Evolutionary conservation across 1,140 invertebrate genomes (phyloP), one percentile per base, ranked within the genome.

Genomic region (Anoplolepis gracilipes): DNA sequence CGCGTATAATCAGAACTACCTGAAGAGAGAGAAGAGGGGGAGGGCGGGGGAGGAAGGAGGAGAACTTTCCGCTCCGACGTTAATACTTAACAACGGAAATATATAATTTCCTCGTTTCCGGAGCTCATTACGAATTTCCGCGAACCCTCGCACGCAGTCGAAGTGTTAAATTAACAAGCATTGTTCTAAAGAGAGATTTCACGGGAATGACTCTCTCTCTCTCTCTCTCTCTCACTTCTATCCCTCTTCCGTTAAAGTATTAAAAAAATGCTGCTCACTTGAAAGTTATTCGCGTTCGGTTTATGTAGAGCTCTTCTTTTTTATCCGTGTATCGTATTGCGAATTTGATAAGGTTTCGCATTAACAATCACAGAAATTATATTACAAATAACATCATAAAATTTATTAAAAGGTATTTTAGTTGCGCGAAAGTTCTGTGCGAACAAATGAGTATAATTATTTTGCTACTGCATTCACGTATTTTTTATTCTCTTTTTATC

Each of bases 111-210:
- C 55, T 73, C 28, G 87, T 53, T 70, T 73, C 53, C 61, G 75
- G 11, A 57, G 46, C 72, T 89, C 69, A 81, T 88, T 85, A 85
- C 33, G 69, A 81, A 75, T 89, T 85, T 85, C 73, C 36, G 7
- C 36, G 59, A 55, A 11, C 22, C 64, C 57, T 39, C 64, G 22
- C 13, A 49, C 13, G 39, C 33, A 65, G 81, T 77, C 67, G 5
- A 77, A 69, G 39, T 67, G 59, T 72, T 88, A 77, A 89, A 86
- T 89, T 89, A 76, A 77, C 70, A 88, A 85, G 70, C 75, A 22
- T 33, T 70, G 62, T 70, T 70, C 36, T 49, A 55, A 61, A 75
- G 64, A 72, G 28, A 42, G 46, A 88, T 85, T 59, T 73, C 53
- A 25, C 36, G n/a, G n/a, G n/a, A n/a, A n/a, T n/a, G n/a, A n/a